These are phyloP conservation scores for Coptotermes formosanus DNA, from an alignment of 1,140 invertebrate species.

Conservation along the genomic window DNA sequence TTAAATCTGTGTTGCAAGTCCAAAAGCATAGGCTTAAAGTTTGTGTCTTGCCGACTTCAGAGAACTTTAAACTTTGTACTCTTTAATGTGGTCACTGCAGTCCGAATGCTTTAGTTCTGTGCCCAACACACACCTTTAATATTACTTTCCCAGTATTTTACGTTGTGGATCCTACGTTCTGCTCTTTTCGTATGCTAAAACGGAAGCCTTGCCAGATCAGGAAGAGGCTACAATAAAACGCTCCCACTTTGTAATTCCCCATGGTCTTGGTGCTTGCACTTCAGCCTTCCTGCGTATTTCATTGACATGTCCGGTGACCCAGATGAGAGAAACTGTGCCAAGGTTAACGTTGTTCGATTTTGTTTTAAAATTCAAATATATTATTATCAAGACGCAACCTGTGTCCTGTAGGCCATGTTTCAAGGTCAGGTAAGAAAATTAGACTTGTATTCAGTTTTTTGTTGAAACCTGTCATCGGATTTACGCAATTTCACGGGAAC, in stretches of 20 bases:
- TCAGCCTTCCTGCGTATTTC: neutral
- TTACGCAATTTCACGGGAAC: no score
- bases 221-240: neutral
- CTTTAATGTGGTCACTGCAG: no score
- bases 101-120: no score
- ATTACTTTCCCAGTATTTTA: no score
- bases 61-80: no score
- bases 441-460: neutral
- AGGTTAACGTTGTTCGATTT: neutral
- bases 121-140: no score
- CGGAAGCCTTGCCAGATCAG: neutral
- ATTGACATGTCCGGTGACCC: neutral
- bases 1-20: no score
- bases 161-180: no score
- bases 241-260: neutral
- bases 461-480: neutral
- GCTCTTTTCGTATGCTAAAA: no score
- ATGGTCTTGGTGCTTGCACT: neutral
- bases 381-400: neutral
- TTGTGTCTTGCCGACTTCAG: no score
- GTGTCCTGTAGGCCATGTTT: neutral
- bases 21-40: no score
- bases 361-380: conserved; percentile 1
- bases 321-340: neutral
- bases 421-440: neutral